phyloP scores from a whole-genome alignment of 2,113 vertebrate genomes.

The Hassar affinis region DNA sequence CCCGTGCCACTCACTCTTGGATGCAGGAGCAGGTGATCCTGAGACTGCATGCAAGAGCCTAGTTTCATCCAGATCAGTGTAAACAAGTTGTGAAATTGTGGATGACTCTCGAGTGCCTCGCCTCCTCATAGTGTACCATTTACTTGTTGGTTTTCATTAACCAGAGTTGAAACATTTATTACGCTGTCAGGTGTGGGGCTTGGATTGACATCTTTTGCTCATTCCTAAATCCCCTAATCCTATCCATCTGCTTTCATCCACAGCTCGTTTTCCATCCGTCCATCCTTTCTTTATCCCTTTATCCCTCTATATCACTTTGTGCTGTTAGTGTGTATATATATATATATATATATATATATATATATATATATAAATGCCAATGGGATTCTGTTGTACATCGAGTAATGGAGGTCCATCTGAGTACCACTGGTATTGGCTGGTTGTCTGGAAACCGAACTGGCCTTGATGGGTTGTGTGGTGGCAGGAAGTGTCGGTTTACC shows the following conservation, averaged over 20 bases:
- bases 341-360: too few species aligned
- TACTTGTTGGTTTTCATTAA: background rate
- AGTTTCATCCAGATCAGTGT: constrained; percentile 1
- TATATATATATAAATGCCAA: background rate
- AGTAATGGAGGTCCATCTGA: background rate
- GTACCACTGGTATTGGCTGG: constrained; percentile 6
- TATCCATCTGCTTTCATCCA: constrained; percentile 36
- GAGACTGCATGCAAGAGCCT: constrained; percentile 8
- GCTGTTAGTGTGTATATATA: background rate
- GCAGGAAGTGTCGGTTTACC: constrained; percentile 56
- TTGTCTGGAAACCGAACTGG: constrained; percentile 26
- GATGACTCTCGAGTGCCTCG: background rate
- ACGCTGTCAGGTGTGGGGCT: background rate
- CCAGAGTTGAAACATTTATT: background rate
- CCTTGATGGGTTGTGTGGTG: constrained; percentile 49
- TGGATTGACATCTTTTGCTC: constrained; percentile 34
- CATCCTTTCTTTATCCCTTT: constrained; percentile 17
- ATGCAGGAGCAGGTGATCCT: constrained; percentile 34
- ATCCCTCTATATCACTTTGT: constrained; percentile 11
- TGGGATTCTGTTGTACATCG: background rate
- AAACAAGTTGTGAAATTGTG: background rate
- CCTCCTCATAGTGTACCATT: background rate
- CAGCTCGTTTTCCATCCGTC: background rate
- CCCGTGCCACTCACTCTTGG: constrained; percentile 53
- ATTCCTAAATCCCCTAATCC: constrained; percentile 45